Evolutionary conservation across 2,888 invertebrate species (phyloP), one percentile per base, ranked within the genome.

Genomic region (Kryphioiulus occultus): DNA sequence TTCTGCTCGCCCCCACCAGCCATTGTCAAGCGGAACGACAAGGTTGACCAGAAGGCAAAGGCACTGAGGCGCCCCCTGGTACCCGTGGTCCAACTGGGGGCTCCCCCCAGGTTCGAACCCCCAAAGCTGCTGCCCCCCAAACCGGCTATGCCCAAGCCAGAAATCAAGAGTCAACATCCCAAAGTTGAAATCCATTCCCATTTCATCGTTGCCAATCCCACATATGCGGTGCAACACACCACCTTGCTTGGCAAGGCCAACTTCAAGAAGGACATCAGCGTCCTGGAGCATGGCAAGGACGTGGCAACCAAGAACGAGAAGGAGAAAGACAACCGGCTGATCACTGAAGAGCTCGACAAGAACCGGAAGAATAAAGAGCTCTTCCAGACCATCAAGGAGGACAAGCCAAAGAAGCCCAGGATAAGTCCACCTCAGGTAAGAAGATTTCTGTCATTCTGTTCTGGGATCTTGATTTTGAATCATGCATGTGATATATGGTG

Each of bases 301-400:
- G 82, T 82, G 10, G 82, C 82, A 5, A 82, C 82, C 82, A 85
- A 85, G 39, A 85, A 42, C 22, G 85, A 85, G n/a, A 85, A 85
- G 35, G 85, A 85, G 22, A 85, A 85, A 17, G 85, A 85, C 42
- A 85, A 85, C 35, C 9, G 85, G 35, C 35, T 85, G 35, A 85
- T 85, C 22, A 85, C 85, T 7, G 85, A 85, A n/a, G 85, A 85
- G 42, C 85, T 32, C 7, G 85, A 85, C 35, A 85, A 85, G 42
- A 85, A 85, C 22, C 32, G 85, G 35, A 30, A 35, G 35, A 85
- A 85, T 19, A 85, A 85, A 35, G 85, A 85, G 9, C 22, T 39
- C 22, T 32, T 30, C n/a, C 85, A 85, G 32, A 15, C 32, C n/a
- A 35, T 15, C 32, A 82, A 82, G 32, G 82, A 82, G 32, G 32